A percentile compares a stretch with the other conserved stretches of the same genome.
Evolutionary conservation across 1,140 invertebrate species (phyloP).

Genomic region (Camponotus floridanus): DNA sequence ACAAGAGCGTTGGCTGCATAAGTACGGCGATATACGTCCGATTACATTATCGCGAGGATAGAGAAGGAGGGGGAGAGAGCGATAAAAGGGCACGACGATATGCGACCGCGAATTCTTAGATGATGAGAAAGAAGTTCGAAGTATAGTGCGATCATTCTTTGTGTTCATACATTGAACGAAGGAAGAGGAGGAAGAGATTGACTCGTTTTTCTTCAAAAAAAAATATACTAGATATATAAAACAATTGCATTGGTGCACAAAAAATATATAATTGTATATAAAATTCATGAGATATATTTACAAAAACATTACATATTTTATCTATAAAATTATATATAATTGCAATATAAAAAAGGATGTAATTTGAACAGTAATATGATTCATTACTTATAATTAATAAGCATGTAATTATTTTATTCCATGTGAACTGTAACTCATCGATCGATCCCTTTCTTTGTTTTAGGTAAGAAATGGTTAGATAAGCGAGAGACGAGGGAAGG

Average conservation of each 20-base stretch:
- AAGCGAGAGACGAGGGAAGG: neutral
- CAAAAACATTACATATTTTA: too few relatives aligned
- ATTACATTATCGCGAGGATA: constrained; percentile 43
- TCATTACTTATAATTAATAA: neutral
- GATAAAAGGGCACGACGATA: constrained; percentile 25
- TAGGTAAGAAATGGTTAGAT: constrained; percentile 48
- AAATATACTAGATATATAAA: neutral
- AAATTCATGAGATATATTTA: too few relatives aligned
- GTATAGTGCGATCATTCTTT: neutral
- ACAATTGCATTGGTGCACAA: neutral
- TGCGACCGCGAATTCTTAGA: constrained; percentile 22
- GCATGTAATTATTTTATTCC: neutral
- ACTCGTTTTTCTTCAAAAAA: neutral
- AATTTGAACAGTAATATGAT: neutral
- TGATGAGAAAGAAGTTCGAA: neutral
- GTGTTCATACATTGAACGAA: neutral
- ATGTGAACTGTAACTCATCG: neutral
- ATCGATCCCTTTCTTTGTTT: constrained; percentile 26
- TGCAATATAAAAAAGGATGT: too few relatives aligned
- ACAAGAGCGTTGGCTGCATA: constrained; percentile 23
- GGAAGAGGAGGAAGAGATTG: neutral
- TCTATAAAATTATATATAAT: too few relatives aligned
- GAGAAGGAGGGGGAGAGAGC: neutral
- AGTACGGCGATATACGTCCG: constrained; percentile 45
- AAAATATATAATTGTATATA: too few relatives aligned